Percentiles rank a stretch among this genome's conserved stretches.
Conservation (phyloP, 2,888 invertebrate genomes). For the Byasa hedistus region DNA sequence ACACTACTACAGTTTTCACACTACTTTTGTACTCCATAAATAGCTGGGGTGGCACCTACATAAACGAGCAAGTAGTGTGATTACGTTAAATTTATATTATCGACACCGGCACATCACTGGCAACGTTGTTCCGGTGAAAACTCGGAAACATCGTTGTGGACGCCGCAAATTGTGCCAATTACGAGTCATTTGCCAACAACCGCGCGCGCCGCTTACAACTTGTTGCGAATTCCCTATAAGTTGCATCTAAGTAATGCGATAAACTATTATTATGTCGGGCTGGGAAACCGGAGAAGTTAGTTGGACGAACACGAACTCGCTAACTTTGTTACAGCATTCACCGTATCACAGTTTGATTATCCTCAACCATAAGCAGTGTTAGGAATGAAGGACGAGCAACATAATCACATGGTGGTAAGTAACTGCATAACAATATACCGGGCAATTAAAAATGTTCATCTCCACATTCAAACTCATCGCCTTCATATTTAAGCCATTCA, state of each 20-base stretch:
- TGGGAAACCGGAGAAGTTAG: background rate
- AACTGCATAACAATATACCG: no score
- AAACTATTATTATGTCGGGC: conserved; percentile 3
- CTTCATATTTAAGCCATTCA: no score
- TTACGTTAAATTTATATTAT: background rate
- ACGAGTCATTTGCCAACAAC: conserved; percentile 15
- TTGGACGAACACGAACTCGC: background rate
- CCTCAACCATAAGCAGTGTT: background rate
- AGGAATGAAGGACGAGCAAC: no score
- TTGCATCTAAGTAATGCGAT: conserved; percentile 8
- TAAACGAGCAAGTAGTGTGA: no score
- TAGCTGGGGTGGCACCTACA: no score
- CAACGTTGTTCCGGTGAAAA: conserved; percentile 10
- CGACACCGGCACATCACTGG: background rate
- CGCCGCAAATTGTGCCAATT: conserved; percentile 22
- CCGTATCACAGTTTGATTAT: background rate
- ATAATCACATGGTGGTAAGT: no score
- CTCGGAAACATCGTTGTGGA: conserved; percentile 4
- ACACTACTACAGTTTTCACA: no score
- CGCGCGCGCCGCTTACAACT: conserved; percentile 2
- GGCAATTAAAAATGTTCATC: no score
- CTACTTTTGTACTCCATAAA: no score
- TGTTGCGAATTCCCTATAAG: conserved; percentile 2
- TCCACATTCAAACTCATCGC: no score
- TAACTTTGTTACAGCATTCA: background rate